Percentiles rank a stretch among this genome's conserved stretches.
These are phyloP conservation scores for Zygogramma bicolorata DNA, from an alignment of 2,888 invertebrate genomes.

Conservation along the genomic window DNA sequence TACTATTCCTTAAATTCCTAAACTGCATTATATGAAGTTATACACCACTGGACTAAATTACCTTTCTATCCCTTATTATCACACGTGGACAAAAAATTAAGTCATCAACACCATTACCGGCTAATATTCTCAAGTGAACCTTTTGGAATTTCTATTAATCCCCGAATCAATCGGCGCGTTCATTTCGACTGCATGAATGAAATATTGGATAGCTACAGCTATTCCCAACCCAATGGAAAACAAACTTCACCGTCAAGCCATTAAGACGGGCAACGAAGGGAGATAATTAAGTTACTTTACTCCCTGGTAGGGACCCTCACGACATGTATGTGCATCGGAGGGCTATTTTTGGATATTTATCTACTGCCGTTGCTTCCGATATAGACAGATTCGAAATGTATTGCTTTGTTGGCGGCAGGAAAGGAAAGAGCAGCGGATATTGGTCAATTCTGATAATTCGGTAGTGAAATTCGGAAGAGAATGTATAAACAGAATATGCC, in stretches of 20 bases:
- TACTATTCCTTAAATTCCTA: too few relatives aligned
- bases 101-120: not conserved
- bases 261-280: slow-evolving; percentile 7
- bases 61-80: too few relatives aligned
- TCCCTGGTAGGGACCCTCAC: slow-evolving; percentile 19
- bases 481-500: too few relatives aligned
- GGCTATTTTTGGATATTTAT: slow-evolving; percentile 32
- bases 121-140: not conserved
- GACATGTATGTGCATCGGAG: slow-evolving; percentile 17
- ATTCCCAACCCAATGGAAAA: not conserved
- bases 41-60: too few relatives aligned
- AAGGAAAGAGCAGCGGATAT: not conserved
- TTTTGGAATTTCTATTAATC: not conserved
- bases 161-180: not conserved
- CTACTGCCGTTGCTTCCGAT: not conserved
- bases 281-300: slow-evolving; percentile 23
- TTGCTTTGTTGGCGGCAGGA: not conserved
- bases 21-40: too few relatives aligned
- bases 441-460: not conserved
- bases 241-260: slow-evolving; percentile 1
- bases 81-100: too few relatives aligned
- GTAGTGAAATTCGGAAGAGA: too few relatives aligned
- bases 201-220: slow-evolving; percentile 6
- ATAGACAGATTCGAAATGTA: not conserved
- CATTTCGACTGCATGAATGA: not conserved